phyloP scores from a whole-genome alignment of 2,888 invertebrate genomes.

The Anarsia innoxiella region DNA sequence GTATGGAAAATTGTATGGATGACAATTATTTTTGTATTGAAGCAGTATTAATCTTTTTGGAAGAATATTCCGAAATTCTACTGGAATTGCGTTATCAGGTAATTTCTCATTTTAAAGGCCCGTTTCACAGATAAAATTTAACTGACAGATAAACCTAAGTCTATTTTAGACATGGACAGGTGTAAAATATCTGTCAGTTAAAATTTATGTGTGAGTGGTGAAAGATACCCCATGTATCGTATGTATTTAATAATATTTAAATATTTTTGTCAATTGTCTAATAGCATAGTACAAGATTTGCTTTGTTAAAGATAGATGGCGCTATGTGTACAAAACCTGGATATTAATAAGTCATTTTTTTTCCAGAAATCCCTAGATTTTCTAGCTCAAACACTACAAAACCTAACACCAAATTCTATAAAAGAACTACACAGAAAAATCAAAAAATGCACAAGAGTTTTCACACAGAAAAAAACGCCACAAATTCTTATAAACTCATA shows the following conservation, averaged over 20 bases:
- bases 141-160: no score
- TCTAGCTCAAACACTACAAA: slow-evolving; percentile 23
- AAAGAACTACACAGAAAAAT: slow-evolving; percentile 21
- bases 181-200: no score
- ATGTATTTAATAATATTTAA: no score
- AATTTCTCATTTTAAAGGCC: no score
- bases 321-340: no score
- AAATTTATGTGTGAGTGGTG: no score
- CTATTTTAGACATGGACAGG: no score
- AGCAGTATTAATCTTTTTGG: slow-evolving; percentile 29
- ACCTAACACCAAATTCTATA: slow-evolving; percentile 21
- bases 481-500: slow-evolving; percentile 15
- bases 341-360: slow-evolving; percentile 10
- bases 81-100: slow-evolving; percentile 33
- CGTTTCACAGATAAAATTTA: no score
- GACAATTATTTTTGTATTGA: slow-evolving; percentile 20
- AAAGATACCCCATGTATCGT: no score
- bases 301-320: no score
- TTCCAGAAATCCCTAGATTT: slow-evolving; percentile 33
- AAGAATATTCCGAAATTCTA: slow-evolving; percentile 27
- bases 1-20: slow-evolving; percentile 7
- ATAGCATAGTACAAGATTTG: no score
- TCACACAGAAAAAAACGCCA: slow-evolving; percentile 15
- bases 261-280: no score
- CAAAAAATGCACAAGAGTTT: slow-evolving; percentile 20